These are phyloP conservation scores for Crepidodera aurea DNA, from an alignment of 2,888 invertebrate species.

Conservation along the genomic window DNA sequence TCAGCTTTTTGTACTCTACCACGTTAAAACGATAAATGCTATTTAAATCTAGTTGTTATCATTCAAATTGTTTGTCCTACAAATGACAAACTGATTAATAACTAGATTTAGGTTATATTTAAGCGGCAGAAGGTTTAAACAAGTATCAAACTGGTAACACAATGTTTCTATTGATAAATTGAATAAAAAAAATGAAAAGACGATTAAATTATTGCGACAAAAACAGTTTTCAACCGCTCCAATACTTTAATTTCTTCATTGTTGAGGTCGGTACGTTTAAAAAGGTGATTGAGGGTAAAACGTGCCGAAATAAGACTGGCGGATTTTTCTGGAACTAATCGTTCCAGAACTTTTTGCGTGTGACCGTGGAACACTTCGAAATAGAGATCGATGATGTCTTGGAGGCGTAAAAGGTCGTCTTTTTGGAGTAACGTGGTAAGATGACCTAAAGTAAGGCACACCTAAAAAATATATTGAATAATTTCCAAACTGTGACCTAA, in stretches of 20 bases:
- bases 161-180: not conserved
- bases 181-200: not conserved
- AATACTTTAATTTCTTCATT: slow-evolving; percentile 26
- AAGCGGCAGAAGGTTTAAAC: too few relatives aligned
- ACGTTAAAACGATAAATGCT: too few relatives aligned
- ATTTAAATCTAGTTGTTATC: too few relatives aligned
- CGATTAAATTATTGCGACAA: slow-evolving; percentile 17
- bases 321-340: slow-evolving; percentile 61
- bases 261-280: slow-evolving; percentile 17
- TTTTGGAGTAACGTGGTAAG: slow-evolving; percentile 68
- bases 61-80: too few relatives aligned
- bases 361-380: slow-evolving; percentile 57
- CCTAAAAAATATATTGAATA: slow-evolving; percentile 64
- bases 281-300: slow-evolving; percentile 28
- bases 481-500: not conserved
- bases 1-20: too few relatives aligned
- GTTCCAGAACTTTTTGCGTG: slow-evolving; percentile 57
- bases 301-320: slow-evolving; percentile 53
- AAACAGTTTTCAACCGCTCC: slow-evolving; percentile 28
- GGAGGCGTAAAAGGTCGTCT: slow-evolving; percentile 67
- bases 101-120: too few relatives aligned
- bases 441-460: slow-evolving; percentile 79
- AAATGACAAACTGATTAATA: too few relatives aligned
- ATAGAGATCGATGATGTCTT: slow-evolving; percentile 64
- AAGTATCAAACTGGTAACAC: too few relatives aligned